These are phyloP conservation scores for Sinodicranocentrus sp. DNA, from an alignment of 2,888 invertebrate genomes.

Conservation along the genomic window DNA sequence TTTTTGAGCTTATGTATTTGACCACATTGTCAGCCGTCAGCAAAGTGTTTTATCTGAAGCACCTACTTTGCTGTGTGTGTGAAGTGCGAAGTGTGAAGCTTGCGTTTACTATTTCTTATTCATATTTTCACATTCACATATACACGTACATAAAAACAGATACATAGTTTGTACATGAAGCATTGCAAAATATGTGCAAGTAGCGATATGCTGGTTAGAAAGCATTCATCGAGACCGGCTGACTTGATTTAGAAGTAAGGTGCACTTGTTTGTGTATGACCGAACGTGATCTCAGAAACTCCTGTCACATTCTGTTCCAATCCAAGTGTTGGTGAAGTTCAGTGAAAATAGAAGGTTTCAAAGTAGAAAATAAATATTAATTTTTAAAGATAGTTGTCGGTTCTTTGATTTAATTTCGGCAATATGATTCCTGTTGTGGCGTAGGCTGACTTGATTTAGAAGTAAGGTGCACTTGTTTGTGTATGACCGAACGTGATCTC, in stretches of 20 bases:
- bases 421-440: too few species aligned
- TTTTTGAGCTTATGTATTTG: background rate
- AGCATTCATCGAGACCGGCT: too few species aligned
- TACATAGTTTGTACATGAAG: background rate
- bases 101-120: background rate
- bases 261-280: too few species aligned
- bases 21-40: slow-evolving; percentile 34
- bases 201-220: too few species aligned
- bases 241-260: background rate
- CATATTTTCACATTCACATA: background rate
- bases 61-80: background rate
- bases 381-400: background rate
- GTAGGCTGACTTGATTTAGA: slow-evolving; percentile 23
- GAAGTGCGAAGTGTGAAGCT: too few species aligned
- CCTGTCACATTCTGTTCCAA: background rate
- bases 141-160: background rate
- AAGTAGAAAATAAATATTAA: background rate
- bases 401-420: background rate
- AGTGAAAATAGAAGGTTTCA: background rate
- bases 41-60: background rate
- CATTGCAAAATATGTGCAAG: too few species aligned
- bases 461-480: background rate
- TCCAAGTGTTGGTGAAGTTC: background rate
- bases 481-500: too few species aligned
- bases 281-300: too few species aligned